Evolutionary conservation across 37 sponge, comb jelly and placozoan species (phyloP), one percentile per base, ranked within the genome.

Genomic region (Lycopodina hypogea): DNA sequence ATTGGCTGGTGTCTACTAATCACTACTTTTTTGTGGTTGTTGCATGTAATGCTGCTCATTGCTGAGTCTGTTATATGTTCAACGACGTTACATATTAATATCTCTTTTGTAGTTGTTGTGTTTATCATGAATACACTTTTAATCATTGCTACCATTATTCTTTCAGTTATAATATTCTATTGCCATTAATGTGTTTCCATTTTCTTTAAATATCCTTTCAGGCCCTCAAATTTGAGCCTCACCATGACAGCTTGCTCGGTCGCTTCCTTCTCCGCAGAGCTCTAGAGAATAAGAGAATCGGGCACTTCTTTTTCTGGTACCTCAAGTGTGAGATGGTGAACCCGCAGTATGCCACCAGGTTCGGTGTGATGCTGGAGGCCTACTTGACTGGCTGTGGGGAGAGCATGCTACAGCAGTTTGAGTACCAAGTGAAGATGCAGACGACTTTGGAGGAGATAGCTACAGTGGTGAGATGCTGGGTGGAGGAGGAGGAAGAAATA

Each of bases 221-320:
- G 94, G 91, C 84, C 0, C 83, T 96, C 24, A 96, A 96, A 82
- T 96, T 92, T 74, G 96, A 96, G 77, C 81, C 83, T 18, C 77
- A 82, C 48, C 90, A 90, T 56, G 96, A 96, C 83, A 85, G 80
- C 48, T 72, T 79, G 14, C 65, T 96, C 61, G 90, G 88, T 1
- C 50, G 93, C 14, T 84, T 90, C 48, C 89, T 96, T 22, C 82
- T 96, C 64, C 72, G 80, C 63, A 65, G 84, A 66, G 96, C 96
- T 28, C 81, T 96, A 29, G 63, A 34, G 15, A 92, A 84, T 80
- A 96, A 92, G 55, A 34, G 67, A 1, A 86, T 92, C 52, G 96
- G 96, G 17, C 89, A 92, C 81, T 84, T 82, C 78, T 92, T 96
- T 65, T 96, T 90, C 86, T 96, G 96, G 96, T 84, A 76, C 56